Conservation (phyloP, 2,113 vertebrate genomes). For the Mola mola region DNA sequence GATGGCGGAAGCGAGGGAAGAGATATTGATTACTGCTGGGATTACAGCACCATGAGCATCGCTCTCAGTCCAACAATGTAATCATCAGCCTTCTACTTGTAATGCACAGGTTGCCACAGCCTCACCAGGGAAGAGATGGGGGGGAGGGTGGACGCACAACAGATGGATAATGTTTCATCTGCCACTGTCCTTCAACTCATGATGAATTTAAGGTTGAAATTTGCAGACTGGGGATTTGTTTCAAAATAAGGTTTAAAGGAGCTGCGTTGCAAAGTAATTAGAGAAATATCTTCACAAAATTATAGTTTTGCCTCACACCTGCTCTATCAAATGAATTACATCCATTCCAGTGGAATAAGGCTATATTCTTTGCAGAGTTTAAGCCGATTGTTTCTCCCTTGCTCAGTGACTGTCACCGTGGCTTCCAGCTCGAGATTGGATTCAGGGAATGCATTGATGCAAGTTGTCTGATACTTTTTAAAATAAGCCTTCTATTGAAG, state of each 20-base stretch:
- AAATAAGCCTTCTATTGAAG: constrained; percentile 47
- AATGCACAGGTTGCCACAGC: constrained; percentile 73
- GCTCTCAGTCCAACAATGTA: constrained; percentile 79
- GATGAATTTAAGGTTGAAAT: constrained; percentile 66
- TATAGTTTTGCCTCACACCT: constrained; percentile 47
- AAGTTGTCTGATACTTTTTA: constrained; percentile 59
- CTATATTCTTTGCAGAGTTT: constrained; percentile 19
- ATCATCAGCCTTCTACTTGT: constrained; percentile 77
- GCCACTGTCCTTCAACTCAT: constrained; percentile 73
- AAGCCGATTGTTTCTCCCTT: constrained; percentile 52
- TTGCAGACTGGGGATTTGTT: constrained; percentile 36
- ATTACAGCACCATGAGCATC: constrained; percentile 77
- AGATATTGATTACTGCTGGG: constrained; percentile 82
- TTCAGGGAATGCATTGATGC: constrained; percentile 55
- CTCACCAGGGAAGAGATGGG: constrained; percentile 56
- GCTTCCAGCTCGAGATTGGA: constrained; percentile 52
- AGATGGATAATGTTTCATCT: constrained; percentile 78
- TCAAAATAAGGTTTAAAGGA: constrained; percentile 27
- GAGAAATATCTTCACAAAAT: constrained; percentile 24
- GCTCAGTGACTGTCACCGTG: constrained; percentile 56
- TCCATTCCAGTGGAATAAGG: constrained; percentile 24
- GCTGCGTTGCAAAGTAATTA: constrained; percentile 17
- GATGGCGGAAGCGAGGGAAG: constrained; percentile 62
- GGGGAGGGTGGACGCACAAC: constrained; percentile 62
- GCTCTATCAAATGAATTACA: constrained; percentile 43